phyloP scores from a whole-genome alignment of 1,140 invertebrate genomes.

The Polyergus mexicanus region DNA sequence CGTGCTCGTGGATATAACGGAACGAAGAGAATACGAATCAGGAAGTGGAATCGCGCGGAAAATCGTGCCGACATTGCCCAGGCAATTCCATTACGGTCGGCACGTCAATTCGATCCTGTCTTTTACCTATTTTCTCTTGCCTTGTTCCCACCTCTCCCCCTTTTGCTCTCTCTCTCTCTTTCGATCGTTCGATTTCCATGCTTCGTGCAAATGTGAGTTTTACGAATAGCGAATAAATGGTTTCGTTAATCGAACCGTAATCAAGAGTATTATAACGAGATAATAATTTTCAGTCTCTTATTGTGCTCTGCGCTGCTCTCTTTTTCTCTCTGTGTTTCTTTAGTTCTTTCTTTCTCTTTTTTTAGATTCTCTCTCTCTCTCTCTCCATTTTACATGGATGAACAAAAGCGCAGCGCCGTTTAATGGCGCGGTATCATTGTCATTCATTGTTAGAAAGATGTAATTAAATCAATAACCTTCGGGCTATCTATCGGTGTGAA shows the following conservation, averaged over 20 bases:
- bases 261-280: conserved; percentile 58
- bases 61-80: conserved; percentile 66
- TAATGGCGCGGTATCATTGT: conserved; percentile 47
- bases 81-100: conserved; percentile 69
- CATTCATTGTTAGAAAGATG: conserved; percentile 35
- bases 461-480: conserved; percentile 53
- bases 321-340: neutral
- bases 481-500: conserved; percentile 37
- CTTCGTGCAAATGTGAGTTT: conserved; percentile 42
- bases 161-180: neutral
- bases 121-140: conserved; percentile 50
- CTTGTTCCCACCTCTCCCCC: neutral
- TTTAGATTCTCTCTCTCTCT: neutral
- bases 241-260: conserved; percentile 65
- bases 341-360: neutral
- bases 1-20: conserved; percentile 38
- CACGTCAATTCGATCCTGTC: conserved; percentile 64
- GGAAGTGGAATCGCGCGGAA: conserved; percentile 69
- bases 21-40: conserved; percentile 66
- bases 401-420: conserved; percentile 14
- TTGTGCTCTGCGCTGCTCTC: neutral
- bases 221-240: conserved; percentile 66
- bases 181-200: conserved; percentile 16
- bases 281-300: conserved; percentile 45
- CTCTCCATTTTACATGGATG: neutral